These are phyloP conservation scores for Arctopsyche grandis DNA, from an alignment of 1,140 invertebrate genomes.

Conservation along the genomic window DNA sequence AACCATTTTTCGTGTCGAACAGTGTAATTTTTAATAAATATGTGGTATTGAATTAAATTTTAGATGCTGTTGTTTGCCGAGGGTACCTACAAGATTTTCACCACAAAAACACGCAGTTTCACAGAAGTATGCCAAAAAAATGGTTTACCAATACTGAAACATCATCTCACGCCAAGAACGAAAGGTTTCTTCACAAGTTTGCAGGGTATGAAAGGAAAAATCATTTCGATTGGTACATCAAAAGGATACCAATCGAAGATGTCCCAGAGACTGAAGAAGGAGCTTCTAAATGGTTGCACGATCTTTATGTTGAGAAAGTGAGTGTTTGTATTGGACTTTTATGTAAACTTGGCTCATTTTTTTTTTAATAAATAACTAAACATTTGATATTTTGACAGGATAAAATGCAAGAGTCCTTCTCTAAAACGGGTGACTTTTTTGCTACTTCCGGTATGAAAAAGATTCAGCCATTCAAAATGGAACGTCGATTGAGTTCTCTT, in stretches of 20 bases:
- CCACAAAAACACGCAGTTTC: constrained; percentile 87
- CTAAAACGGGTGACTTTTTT: constrained; percentile 86
- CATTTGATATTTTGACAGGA: constrained; percentile 73
- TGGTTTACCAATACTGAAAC: constrained; percentile 84
- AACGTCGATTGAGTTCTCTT: constrained; percentile 73
- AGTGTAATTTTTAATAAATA: neutral
- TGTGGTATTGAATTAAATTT: constrained; percentile 58
- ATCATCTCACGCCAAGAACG: constrained; percentile 91
- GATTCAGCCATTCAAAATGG: constrained; percentile 67
- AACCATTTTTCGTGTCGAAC: no score
- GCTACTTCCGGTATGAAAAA: constrained; percentile 74
- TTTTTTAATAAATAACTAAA: no score
- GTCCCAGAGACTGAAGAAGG: constrained; percentile 84
- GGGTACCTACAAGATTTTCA: constrained; percentile 93
- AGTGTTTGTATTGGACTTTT: neutral
- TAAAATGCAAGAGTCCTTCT: constrained; percentile 82
- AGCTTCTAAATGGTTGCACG: constrained; percentile 82
- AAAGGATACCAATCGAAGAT: constrained; percentile 82
- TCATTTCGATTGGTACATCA: constrained; percentile 80
- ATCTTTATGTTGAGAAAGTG: constrained; percentile 71
- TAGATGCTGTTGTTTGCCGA: constrained; percentile 91
- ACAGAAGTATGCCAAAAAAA: constrained; percentile 88
- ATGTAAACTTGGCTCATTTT: no score
- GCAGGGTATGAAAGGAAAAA: constrained; percentile 74
- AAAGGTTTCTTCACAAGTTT: constrained; percentile 88